Percentiles rank a stretch among this genome's conserved stretches.
phyloP scores from a whole-genome alignment of 2,797 vertebrate species.

The Erpetoichthys calabaricus region DNA sequence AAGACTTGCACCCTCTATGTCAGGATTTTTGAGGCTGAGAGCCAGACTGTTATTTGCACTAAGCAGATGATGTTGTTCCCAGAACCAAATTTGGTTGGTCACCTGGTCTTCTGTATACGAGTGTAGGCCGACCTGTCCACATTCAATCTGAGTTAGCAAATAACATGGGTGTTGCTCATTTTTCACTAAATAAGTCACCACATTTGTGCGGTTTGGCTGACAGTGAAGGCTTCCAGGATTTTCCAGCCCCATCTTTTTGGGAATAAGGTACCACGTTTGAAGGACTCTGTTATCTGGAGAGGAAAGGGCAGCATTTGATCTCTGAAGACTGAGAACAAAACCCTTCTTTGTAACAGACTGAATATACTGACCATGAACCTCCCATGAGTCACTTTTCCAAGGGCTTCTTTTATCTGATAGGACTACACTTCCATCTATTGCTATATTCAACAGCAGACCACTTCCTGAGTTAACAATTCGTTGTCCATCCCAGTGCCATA shows the following conservation, averaged over 20 bases:
- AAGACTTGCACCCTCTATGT: neutral
- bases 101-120: neutral
- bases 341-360: neutral
- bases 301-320: neutral
- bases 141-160: slow-evolving; percentile 9
- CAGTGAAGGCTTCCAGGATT: slow-evolving; percentile 2
- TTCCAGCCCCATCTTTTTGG: neutral
- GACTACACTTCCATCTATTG: neutral
- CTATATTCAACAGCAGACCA: slow-evolving; percentile 2
- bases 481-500: slow-evolving; percentile 10
- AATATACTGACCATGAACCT: slow-evolving; percentile 3
- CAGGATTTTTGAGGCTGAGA: slow-evolving; percentile 4
- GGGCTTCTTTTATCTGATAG: slow-evolving; percentile 1
- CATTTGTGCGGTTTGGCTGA: slow-evolving; percentile 3
- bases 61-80: slow-evolving; percentile 1
- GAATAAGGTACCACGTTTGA: slow-evolving; percentile 4
- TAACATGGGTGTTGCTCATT: slow-evolving; percentile 10
- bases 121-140: slow-evolving; percentile 1
- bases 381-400: slow-evolving; percentile 1
- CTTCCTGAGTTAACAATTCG: slow-evolving; percentile 4
- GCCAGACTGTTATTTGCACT: slow-evolving; percentile 5
- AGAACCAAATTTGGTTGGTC: slow-evolving; percentile 5
- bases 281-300: neutral
- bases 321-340: slow-evolving; percentile 1
- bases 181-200: slow-evolving; percentile 3